Evolutionary conservation across 2,113 vertebrate species (phyloP).

Genomic region (Dicentrarchus labrax): DNA sequence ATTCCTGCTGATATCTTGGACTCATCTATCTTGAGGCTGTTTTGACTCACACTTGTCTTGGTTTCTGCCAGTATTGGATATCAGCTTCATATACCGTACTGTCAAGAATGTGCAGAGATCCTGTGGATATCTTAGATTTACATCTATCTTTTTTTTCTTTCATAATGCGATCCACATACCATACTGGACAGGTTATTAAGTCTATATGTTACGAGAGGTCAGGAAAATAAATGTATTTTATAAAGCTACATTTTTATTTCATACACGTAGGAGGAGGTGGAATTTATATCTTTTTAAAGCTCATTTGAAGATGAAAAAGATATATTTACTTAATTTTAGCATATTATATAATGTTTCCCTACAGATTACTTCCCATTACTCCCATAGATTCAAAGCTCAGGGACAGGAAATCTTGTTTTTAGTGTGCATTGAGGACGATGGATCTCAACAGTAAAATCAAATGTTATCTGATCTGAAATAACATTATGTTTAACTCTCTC

Average conservation of each 20-base stretch:
- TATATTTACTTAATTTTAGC: neutral
- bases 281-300: no score
- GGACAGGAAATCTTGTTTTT: no score
- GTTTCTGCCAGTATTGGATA: neutral
- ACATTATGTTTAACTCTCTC: neutral
- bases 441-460: neutral
- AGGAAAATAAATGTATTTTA: neutral
- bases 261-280: neutral
- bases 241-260: neutral
- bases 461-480: neutral
- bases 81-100: neutral
- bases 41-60: neutral
- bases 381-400: no score
- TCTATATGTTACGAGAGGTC: no score
- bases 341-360: no score
- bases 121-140: neutral
- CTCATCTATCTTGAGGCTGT: neutral
- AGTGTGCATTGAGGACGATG: neutral
- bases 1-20: neutral
- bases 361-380: no score
- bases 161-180: neutral
- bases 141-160: neutral
- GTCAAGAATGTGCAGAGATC: neutral
- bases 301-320: neutral
- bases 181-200: neutral